phyloP scores from a whole-genome alignment of 1,140 invertebrate genomes.

The Medauroidea extradentata region DNA sequence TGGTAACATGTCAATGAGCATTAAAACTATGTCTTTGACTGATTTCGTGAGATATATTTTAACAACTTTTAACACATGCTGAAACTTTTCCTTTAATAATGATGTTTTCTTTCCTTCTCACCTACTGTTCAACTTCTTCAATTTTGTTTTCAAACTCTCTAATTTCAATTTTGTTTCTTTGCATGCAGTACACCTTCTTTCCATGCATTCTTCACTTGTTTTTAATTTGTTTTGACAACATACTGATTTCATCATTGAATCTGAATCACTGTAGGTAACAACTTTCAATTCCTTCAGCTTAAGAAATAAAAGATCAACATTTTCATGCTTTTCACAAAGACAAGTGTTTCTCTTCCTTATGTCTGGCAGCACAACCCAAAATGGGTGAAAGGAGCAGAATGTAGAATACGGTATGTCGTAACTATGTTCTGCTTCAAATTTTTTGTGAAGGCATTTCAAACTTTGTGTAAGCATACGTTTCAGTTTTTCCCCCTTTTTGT shows the following conservation, averaged over 20 bases:
- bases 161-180: constrained; percentile 6
- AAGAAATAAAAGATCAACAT: constrained; percentile 10
- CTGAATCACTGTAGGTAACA: no score
- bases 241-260: background rate
- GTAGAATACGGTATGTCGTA: constrained; percentile 11
- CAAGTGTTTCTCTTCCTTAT: constrained; percentile 12
- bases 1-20: no score
- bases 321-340: constrained; percentile 16
- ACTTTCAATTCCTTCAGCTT: constrained; percentile 14
- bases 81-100: constrained; percentile 1
- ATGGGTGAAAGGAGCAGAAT: constrained; percentile 11
- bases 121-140: constrained; percentile 16
- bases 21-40: no score
- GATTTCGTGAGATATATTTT: no score
- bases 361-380: constrained; percentile 12
- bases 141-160: no score
- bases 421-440: constrained; percentile 10
- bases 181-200: background rate
- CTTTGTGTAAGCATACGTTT: background rate
- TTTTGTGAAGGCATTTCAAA: constrained; percentile 13
- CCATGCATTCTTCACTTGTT: no score
- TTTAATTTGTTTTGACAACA: no score
- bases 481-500: constrained; percentile 13
- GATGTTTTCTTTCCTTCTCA: constrained; percentile 6
- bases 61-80: no score